Base-by-base conservation (phyloP, 1,140 invertebrate species). In the Drosophila murphyi region DNA sequence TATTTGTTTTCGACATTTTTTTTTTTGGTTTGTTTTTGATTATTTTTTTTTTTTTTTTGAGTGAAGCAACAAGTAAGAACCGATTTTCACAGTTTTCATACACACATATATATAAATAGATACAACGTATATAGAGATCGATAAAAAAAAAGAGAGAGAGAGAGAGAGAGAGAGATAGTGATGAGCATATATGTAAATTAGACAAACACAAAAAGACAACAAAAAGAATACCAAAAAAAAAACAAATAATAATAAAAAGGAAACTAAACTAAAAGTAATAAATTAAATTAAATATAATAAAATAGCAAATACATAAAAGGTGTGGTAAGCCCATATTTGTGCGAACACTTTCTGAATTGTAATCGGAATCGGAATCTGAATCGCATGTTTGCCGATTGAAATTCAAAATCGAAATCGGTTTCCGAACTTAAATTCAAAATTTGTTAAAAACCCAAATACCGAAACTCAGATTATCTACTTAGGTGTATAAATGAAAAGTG, bases 21-120 rank as follows among this genome's bases (percentile, higher is more conserved):
- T 48, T 8, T 7, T 5, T 41, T 51, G 41, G 10, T 8, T 52
- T 28, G 4, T 5, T 50, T 32, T 32, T 62, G 59, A 72, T 63
- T 39, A 32, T 12, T 52, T 69, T 43, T 71, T 41, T 28, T 79
- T 62, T 47, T 47, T n/a, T 54, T 79, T 61, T 69, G 31, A 60
- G 48, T 54, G 32, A 72, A 72, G 51, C 67, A 67, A 75, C 65
- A 75, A 78, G 75, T 56, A 78, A 20, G 1, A 20, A 75, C 56
- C 65, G 41, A 68, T 74, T 52, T 57, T 62, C 76, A 67, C 51
- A 76, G 65, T 76, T 55, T 82, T 72, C 57, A 71, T 65, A 78
- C 68, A 80, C 70, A 72, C 51, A 77, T 39, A 71, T 56, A 65
- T 39, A 60, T 48, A n/a, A n/a, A 12, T 12, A 65, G 31, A 59